These are phyloP conservation scores for Eumacrocentrus americanus DNA, from an alignment of 2,888 invertebrate genomes.

Conservation along the genomic window DNA sequence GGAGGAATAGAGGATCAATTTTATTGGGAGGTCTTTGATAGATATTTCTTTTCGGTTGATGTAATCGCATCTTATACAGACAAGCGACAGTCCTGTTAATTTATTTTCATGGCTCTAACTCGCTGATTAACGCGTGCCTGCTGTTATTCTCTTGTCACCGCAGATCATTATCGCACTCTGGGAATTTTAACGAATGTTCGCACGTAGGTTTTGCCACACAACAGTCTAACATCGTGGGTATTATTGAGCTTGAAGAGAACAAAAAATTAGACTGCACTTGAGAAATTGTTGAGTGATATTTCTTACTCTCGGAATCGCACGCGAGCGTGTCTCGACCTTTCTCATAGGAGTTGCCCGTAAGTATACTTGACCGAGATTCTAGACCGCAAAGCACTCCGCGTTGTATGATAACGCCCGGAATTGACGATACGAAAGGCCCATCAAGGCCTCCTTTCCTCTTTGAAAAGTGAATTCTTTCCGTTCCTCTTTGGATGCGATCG, in stretches of 20 bases:
- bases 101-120: neutral
- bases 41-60: neutral
- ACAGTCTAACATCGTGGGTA: no score
- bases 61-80: neutral
- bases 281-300: conserved; percentile 10
- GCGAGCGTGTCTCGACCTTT: neutral
- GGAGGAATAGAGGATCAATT: conserved; percentile 3
- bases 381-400: conserved; percentile 28
- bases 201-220: no score
- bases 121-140: conserved; percentile 11
- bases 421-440: conserved; percentile 11
- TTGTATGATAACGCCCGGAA: conserved; percentile 24
- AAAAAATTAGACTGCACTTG: neutral
- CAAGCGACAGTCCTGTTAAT: neutral
- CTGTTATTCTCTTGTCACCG: conserved; percentile 12
- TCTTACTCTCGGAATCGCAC: conserved; percentile 10
- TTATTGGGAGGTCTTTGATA: neutral
- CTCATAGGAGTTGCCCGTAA: conserved; percentile 22
- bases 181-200: conserved; percentile 57
- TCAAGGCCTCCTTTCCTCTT: conserved; percentile 5
- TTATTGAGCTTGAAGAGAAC: neutral
- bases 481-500: conserved; percentile 1
- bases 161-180: conserved; percentile 48
- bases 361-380: conserved; percentile 37
- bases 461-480: conserved; percentile 5